Percentiles rank a stretch among this genome's conserved stretches.
Evolutionary conservation across 2,113 vertebrate genomes (phyloP).

Genomic region (Otus sunia): DNA sequence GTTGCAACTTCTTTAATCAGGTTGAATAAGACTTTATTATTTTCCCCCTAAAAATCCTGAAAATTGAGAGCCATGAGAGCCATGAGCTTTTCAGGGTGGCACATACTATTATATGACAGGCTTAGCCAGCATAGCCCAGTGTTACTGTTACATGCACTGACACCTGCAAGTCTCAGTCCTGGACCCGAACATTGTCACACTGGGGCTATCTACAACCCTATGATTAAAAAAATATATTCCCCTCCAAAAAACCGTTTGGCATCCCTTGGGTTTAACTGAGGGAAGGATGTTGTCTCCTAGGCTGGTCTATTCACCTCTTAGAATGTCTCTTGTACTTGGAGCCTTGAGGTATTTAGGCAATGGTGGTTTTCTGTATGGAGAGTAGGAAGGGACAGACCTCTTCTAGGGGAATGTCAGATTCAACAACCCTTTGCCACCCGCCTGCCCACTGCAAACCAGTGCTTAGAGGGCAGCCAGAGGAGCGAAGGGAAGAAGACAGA

Average conservation of each 20-base stretch:
- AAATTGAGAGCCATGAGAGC: not conserved
- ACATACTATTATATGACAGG: not conserved
- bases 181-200: rapidly evolving
- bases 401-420: not conserved
- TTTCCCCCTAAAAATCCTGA: not conserved
- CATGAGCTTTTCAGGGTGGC: not conserved
- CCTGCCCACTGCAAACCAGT: not conserved
- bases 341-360: rapidly evolving
- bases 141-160: not conserved
- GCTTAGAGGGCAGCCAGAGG: not conserved
- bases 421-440: not conserved
- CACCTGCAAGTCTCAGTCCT: not conserved
- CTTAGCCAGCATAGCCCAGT: not conserved
- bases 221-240: not conserved
- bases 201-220: not conserved
- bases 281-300: not conserved
- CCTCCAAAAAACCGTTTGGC: not conserved
- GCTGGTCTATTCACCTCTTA: not conserved
- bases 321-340: not conserved
- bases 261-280: not conserved
- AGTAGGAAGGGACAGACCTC: not conserved
- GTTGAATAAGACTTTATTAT: not conserved
- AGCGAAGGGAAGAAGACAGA: not conserved
- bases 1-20: not conserved
- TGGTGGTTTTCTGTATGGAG: not conserved